Evolutionary conservation across 2,113 vertebrate species (phyloP), one percentile per base, ranked within the genome.

Genomic region (Benitochromis conjunctus): DNA sequence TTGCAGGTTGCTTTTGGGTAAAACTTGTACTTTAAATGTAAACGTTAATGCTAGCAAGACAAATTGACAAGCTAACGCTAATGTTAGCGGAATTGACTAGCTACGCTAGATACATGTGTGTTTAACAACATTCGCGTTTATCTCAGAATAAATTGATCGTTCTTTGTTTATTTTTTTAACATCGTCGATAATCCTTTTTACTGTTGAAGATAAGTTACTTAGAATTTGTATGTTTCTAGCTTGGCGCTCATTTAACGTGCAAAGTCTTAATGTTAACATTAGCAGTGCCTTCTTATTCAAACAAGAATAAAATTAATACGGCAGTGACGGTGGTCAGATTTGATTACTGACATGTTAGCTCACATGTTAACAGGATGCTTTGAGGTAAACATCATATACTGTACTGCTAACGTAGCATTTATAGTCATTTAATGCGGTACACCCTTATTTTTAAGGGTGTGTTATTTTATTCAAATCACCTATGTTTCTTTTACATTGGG

Each of bases 1-100:
- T 79, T 60, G 9, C 43, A 54, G 5, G 14, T 85, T 90, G 79
- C 89, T 86, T 88, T 90, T 62, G 64, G 85, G 38, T 79, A n/a
- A 4, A 81, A 69, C 56, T 88, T 82, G 3, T 79, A 80, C 36
- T 46, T 76, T 76, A 12, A 41, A 8, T 19, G 41, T 64, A 43
- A 80, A 81, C 8, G 51, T 69, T 5, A 41, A 43, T 46, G 80
- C 62, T 82, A 87, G 84, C 86, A 53, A 4, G 69, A 29, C 14
- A 51, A 48, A 74, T n/a, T 56, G 18, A 26, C 4, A 5, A 77
- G 86, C 79, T 83, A 58, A 38, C 7, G 79, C 69, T 86, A 86
- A 79, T 53, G 53, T 51, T 86, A 85, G 85, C 85, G n/a, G 56
- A 71, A 12, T 57, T 38, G 34, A 78, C 62, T 21, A 12, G 81